phyloP scores from a whole-genome alignment of 2,797 vertebrate genomes.

The Hemitrygon akajei region DNA sequence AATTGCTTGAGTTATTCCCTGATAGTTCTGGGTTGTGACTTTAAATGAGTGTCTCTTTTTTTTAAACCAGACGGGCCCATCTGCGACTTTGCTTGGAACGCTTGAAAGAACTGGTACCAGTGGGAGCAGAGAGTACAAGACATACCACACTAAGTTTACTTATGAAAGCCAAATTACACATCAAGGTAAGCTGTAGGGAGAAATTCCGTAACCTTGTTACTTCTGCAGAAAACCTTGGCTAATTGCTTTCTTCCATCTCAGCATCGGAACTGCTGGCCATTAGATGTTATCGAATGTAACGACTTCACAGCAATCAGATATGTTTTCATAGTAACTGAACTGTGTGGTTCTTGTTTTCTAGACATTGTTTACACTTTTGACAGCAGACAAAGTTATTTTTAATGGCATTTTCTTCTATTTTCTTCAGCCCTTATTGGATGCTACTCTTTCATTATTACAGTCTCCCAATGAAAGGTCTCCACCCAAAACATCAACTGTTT shows the following conservation, averaged over 20 bases:
- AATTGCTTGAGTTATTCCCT: too few species aligned
- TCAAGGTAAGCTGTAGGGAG: conserved; percentile 66
- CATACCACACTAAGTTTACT: conserved; percentile 89
- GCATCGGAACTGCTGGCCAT: not conserved
- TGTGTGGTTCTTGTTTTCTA: too few species aligned
- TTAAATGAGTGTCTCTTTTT: not conserved
- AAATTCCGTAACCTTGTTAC: not conserved
- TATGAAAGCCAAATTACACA: conserved; percentile 84
- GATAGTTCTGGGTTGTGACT: too few species aligned
- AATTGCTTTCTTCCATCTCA: not conserved
- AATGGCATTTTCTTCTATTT: not conserved
- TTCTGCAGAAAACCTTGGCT: not conserved
- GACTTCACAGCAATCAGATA: not conserved
- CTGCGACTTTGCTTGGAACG: conserved; percentile 84
- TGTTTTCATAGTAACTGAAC: not conserved
- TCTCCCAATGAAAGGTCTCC: too few species aligned
- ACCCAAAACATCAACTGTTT: too few species aligned
- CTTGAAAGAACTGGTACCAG: conserved; percentile 81
- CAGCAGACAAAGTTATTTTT: not conserved
- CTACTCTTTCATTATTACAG: not conserved
- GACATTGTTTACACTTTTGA: not conserved
- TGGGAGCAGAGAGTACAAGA: conserved; percentile 74
- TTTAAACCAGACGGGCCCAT: conserved; percentile 69
- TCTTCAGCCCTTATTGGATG: not conserved
- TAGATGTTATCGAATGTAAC: not conserved